phyloP scores from a whole-genome alignment of 2,888 invertebrate genomes.

The Julus scandinavius region DNA sequence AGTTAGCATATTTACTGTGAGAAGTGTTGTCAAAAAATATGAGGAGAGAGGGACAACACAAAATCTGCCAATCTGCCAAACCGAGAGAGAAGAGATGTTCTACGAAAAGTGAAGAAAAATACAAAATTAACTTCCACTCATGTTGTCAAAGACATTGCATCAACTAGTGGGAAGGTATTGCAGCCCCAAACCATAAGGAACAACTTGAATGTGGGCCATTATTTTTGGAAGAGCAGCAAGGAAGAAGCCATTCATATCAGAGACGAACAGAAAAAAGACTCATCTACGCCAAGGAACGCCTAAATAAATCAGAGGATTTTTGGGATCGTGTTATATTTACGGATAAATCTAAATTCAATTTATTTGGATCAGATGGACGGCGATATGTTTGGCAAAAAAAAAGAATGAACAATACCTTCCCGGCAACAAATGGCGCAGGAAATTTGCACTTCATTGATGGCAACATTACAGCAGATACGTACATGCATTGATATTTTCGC shows the following conservation, averaged over 20 bases:
- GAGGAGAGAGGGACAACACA: too few species aligned
- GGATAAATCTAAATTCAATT: not conserved
- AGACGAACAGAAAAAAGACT: not conserved
- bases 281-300: not conserved
- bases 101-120: not conserved
- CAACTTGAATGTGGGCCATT: not conserved
- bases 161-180: not conserved
- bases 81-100: not conserved
- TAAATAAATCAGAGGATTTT: not conserved
- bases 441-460: slow-evolving; percentile 43
- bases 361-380: not conserved
- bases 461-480: slow-evolving; percentile 21
- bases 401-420: not conserved
- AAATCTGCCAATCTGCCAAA: too few species aligned
- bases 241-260: not conserved
- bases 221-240: not conserved
- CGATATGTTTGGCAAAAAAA: not conserved
- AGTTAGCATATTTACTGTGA: too few species aligned
- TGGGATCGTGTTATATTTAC: not conserved
- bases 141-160: not conserved
- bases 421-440: not conserved
- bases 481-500: not conserved
- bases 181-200: not conserved
- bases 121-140: not conserved
- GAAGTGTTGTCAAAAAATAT: too few species aligned